Conservation (phyloP, 2,797 vertebrate species). For the Jordanella pulchra region DNA sequence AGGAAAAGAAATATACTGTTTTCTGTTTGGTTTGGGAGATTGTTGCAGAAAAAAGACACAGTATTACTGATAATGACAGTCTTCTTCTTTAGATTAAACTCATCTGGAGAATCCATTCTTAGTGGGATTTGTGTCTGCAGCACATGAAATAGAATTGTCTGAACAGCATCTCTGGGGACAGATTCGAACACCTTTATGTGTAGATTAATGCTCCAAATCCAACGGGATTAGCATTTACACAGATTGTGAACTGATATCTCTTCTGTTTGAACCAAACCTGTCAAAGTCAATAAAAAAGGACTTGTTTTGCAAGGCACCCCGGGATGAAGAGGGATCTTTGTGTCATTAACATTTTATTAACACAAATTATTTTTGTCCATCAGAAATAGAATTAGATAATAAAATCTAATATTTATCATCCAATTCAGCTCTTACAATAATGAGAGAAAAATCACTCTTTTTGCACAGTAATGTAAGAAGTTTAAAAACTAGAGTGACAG, state of each 20-base stretch:
- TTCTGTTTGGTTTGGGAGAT: constrained; percentile 3
- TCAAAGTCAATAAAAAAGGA: constrained; percentile 31
- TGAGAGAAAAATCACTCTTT: not conserved
- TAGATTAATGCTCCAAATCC: constrained; percentile 55
- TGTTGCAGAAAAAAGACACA: not conserved
- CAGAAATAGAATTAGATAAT: constrained; percentile 36
- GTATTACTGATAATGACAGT: constrained; percentile 11
- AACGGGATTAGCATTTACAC: constrained; percentile 61
- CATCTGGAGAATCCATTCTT: constrained; percentile 25
- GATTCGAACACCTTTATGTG: constrained; percentile 33
- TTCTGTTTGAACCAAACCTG: constrained; percentile 41
- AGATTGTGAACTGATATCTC: constrained; percentile 52
- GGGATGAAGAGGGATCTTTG: constrained; percentile 27
- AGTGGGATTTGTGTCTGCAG: not conserved
- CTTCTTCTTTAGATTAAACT: constrained; percentile 26
- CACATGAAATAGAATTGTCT: constrained; percentile 6
- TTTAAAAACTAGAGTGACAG: not conserved
- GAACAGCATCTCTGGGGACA: constrained; percentile 23
- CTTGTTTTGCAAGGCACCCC: constrained; percentile 22
- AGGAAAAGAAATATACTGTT: constrained; percentile 19
- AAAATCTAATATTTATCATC: constrained; percentile 32
- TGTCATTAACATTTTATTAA: constrained; percentile 30
- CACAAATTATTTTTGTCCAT: constrained; percentile 3
- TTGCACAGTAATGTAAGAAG: not conserved
- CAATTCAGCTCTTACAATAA: not conserved